These are phyloP conservation scores for Hybognathus amarus DNA, from an alignment of 2,797 vertebrate species.

Conservation along the genomic window DNA sequence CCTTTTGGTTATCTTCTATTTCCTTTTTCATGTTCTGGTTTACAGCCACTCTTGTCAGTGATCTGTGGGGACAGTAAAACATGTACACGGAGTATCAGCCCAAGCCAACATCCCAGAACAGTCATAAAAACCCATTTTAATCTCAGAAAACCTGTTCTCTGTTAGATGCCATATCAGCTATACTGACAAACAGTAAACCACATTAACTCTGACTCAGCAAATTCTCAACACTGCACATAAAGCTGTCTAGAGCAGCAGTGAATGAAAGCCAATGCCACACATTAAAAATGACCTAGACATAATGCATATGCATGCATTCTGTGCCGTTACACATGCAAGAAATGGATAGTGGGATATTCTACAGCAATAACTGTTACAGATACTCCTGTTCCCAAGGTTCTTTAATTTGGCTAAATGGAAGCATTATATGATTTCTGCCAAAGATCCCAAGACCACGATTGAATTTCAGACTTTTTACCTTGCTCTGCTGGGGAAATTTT, in stretches of 20 bases:
- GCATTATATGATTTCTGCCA: neutral
- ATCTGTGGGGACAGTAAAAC: constrained; percentile 88
- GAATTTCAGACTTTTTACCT: constrained; percentile 77
- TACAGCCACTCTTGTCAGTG: constrained; percentile 89
- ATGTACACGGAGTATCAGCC: constrained; percentile 78
- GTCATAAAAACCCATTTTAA: constrained; percentile 79
- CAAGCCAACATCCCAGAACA: constrained; percentile 70
- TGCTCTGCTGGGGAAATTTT: constrained; percentile 96
- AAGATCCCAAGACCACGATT: neutral
- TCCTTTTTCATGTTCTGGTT: constrained; percentile 91
- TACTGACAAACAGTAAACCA: constrained; percentile 74
- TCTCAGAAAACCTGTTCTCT: constrained; percentile 73
- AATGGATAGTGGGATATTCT: neutral
- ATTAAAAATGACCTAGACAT: constrained; percentile 48
- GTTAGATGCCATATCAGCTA: constrained; percentile 70
- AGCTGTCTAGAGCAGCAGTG: constrained; percentile 54
- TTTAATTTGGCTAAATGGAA: neutral
- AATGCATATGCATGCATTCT: constrained; percentile 29
- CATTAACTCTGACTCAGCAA: constrained; percentile 71
- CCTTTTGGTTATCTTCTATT: constrained; percentile 98
- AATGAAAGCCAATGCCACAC: constrained; percentile 31
- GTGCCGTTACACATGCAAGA: neutral
- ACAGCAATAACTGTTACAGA: neutral
- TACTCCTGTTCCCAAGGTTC: neutral
- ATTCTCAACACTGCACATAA: constrained; percentile 69